phyloP scores from a whole-genome alignment of 2,888 invertebrate genomes.

The Drosophila picticornis region DNA sequence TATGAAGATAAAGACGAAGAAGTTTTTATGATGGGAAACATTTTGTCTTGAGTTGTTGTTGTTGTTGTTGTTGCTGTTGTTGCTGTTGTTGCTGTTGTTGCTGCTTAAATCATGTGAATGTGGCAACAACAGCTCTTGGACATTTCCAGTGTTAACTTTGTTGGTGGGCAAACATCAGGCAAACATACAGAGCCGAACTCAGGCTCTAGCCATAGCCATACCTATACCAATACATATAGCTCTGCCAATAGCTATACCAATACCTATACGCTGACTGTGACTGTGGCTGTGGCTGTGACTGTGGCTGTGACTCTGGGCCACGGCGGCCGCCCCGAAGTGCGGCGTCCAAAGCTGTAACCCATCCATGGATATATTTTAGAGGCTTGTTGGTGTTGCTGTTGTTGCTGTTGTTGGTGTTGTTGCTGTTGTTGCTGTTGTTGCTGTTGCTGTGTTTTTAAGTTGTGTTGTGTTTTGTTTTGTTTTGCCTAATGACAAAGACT shows the following conservation, averaged over 20 bases:
- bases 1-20: constrained; percentile 44
- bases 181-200: constrained; percentile 41
- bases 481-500: constrained; percentile 84
- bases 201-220: constrained; percentile 7
- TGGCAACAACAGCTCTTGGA: constrained; percentile 72
- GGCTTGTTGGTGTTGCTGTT: constrained; percentile 38
- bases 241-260: neutral
- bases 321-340: constrained; percentile 42
- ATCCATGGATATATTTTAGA: constrained; percentile 36
- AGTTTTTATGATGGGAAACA: constrained; percentile 77
- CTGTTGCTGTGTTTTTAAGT: constrained; percentile 13
- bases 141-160: constrained; percentile 74
- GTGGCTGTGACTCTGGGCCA: constrained; percentile 45
- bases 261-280: neutral
- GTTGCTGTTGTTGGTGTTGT: constrained; percentile 19
- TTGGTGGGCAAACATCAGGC: constrained; percentile 74
- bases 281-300: neutral
- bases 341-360: constrained; percentile 45
- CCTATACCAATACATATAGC: neutral
- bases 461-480: constrained; percentile 52
- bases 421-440: constrained; percentile 33
- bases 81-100: constrained; percentile 49
- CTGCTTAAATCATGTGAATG: constrained; percentile 77
- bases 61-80: constrained; percentile 35
- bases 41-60: constrained; percentile 53